A percentile compares a stretch with the other conserved stretches of the same genome.
These are phyloP conservation scores for Calyptomena viridis DNA, from an alignment of 2,113 vertebrate genomes.

Conservation along the genomic window DNA sequence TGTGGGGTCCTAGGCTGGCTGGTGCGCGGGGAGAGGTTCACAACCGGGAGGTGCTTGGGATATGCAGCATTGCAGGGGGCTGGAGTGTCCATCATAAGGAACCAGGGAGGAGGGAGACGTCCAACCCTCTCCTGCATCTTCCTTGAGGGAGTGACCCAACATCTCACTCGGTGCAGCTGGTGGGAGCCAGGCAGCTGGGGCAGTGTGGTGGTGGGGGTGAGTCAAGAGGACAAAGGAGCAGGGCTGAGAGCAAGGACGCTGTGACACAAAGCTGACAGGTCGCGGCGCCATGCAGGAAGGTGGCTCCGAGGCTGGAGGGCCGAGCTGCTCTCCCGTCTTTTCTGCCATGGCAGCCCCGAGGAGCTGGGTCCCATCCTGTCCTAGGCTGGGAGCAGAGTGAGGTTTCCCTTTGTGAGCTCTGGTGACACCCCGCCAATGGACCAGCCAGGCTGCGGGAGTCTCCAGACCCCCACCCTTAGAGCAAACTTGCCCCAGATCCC, in stretches of 20 bases:
- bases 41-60: background rate
- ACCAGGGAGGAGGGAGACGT: background rate
- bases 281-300: background rate
- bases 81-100: background rate
- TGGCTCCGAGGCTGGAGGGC: background rate
- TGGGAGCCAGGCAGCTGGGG: background rate
- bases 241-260: background rate
- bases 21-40: fast-evolving
- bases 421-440: background rate
- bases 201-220: background rate
- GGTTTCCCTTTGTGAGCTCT: background rate
- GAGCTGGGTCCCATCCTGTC: background rate
- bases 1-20: background rate
- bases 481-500: background rate
- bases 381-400: background rate
- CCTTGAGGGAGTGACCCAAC: background rate
- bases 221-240: background rate
- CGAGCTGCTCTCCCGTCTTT: background rate
- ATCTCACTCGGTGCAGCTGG: fast-evolving
- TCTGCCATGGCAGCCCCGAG: background rate
- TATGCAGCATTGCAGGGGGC: background rate
- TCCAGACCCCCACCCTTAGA: background rate
- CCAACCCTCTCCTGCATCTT: background rate
- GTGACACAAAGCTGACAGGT: background rate
- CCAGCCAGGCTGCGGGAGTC: background rate